Conservation (phyloP, 2,888 invertebrate species). For the Drosophila trichaetosa region DNA sequence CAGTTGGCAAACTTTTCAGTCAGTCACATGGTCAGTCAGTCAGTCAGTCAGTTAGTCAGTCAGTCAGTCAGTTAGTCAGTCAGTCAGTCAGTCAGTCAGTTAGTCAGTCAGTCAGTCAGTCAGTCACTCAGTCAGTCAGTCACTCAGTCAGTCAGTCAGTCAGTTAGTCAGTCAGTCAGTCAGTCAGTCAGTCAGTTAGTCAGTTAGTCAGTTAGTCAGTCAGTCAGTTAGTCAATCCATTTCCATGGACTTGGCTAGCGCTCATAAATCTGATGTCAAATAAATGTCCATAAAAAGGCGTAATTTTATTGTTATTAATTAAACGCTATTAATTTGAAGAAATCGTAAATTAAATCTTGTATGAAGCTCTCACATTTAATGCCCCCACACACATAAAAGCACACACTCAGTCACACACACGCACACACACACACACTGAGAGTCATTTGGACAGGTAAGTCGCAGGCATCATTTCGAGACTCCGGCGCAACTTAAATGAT, state of each 20-base stretch:
- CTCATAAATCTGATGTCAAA: constrained; percentile 72
- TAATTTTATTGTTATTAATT: constrained; percentile 82
- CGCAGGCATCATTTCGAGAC: constrained; percentile 15
- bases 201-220: constrained; percentile 11
- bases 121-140: constrained; percentile 1
- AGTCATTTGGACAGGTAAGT: constrained; percentile 70
- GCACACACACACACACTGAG: constrained; percentile 26
- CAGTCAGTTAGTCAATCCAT: constrained; percentile 17
- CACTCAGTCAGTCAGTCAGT: constrained; percentile 14
- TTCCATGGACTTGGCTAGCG: constrained; percentile 33
- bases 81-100: constrained; percentile 14
- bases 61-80: constrained; percentile 3
- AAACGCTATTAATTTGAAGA: constrained; percentile 81
- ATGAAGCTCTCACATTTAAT: constrained; percentile 60
- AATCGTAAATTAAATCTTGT: constrained; percentile 80
- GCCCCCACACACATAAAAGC: constrained; percentile 42
- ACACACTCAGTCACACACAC: constrained; percentile 24
- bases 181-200: constrained; percentile 4
- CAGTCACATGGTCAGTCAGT: constrained; percentile 13
- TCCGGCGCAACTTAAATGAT: constrained; percentile 69
- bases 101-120: constrained; percentile 1
- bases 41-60: constrained; percentile 11
- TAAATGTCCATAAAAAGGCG: constrained; percentile 78
- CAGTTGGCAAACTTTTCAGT: neutral
- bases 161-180: constrained; percentile 10